A percentile compares a stretch with the other conserved stretches of the same genome.
These are phyloP conservation scores for Pherbina coryleti DNA, from an alignment of 2,888 invertebrate species.

Conservation along the genomic window DNA sequence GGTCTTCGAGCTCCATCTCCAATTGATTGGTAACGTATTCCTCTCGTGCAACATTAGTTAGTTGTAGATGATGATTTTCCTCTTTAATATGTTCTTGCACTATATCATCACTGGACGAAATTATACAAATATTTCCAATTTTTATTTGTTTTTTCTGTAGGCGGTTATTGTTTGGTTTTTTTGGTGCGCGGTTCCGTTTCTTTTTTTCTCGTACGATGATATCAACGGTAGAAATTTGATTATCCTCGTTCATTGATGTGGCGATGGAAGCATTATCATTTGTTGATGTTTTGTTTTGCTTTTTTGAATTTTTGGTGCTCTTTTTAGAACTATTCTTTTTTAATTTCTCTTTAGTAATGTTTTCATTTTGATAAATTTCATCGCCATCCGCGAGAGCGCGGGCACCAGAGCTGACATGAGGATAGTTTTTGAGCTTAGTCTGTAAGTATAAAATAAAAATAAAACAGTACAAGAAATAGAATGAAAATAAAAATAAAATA, in stretches of 20 bases:
- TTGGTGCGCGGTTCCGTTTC: conserved; percentile 9
- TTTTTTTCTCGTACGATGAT: background rate
- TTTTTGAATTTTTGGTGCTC: conserved; percentile 13
- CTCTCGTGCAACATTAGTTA: conserved; percentile 5
- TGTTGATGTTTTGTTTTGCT: background rate
- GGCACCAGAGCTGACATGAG: conserved; percentile 44
- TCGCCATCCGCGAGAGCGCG: conserved; percentile 56
- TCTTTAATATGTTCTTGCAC: conserved; percentile 40
- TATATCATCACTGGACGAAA: conserved; percentile 9
- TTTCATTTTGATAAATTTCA: conserved; percentile 63
- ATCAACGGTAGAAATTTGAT: background rate
- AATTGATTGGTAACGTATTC: conserved; percentile 39
- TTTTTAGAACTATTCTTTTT: background rate
- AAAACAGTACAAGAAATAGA: too few species aligned
- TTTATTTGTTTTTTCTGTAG: background rate
- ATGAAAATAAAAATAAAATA: too few species aligned
- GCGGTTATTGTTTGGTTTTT: background rate
- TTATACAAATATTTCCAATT: conserved; percentile 1
- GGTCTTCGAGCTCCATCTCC: conserved; percentile 52
- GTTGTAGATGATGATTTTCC: conserved; percentile 39
- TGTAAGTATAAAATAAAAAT: background rate
- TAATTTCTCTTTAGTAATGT: conserved; percentile 52
- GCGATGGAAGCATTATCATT: conserved; percentile 9
- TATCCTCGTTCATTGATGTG: background rate
- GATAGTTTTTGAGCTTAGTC: background rate